Base-by-base conservation (phyloP, 1,140 invertebrate species). In the Heliconius nattereri region DNA sequence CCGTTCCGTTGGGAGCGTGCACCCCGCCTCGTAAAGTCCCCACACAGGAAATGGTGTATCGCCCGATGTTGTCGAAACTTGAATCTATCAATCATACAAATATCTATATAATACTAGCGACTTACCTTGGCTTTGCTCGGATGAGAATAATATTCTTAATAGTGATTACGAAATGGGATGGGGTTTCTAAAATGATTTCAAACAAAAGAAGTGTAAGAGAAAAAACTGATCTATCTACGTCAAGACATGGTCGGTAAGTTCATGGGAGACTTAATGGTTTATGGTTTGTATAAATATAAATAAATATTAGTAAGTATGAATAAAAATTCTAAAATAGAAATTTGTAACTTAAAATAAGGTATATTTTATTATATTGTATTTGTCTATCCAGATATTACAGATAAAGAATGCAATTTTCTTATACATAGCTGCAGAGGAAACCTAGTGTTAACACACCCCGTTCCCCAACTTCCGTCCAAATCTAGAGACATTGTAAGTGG, bases 1-100 rank as follows among this genome's bases (percentile, higher is more conserved):
- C 92, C 92, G 89, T 83, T 71, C 71, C 75, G 79, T 49, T 71
- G 78, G 79, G 79, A 77, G 45, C 79, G 49, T 78, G 76, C 75
- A 76, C 75, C 79, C 79, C 74, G 74, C 79, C 79, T 66, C 60
- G 73, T 73, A 70, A 45, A 66, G 71, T 40, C 72, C 75, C 79
- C 57, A 57, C 71, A 73, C 79, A 81, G 79, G 79, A 81, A 81
- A 77, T 73, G 79, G 78, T 78, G 70, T 78, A 73, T 81, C 76
- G 75, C 75, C 57, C 79, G 76, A 78, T 73, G 74, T 73, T 80
- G 78, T 80, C 73, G 54, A 75, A 71, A 71, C 52, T 60, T 76
- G 37, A 40, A 76, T 73, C 45, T 66, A 73, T 80, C 70, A 76
- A 80, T 73, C 52, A 73, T 52, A 66, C 45, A 29, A 26, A 77